Base-by-base conservation (phyloP, 2,797 vertebrate species). In the Crocidura indochinensis region DNA sequence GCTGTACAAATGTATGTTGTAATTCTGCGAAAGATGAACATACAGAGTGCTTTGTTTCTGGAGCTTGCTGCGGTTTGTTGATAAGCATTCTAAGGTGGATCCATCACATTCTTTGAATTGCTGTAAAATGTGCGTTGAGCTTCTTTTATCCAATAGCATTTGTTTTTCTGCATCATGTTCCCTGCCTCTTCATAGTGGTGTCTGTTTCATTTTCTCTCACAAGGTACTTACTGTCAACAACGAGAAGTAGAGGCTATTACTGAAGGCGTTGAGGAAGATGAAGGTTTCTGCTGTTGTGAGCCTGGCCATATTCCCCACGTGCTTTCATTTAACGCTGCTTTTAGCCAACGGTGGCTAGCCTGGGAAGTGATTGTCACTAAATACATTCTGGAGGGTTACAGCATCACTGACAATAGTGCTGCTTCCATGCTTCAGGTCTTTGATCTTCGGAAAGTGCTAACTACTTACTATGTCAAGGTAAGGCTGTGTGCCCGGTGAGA, bases 341-440 rank as follows among this genome's bases (percentile, higher is more conserved):
- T 99, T 79, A 98, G 99, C 22, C 99, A 99, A 95, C 99, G 99
- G 93, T 99, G 99, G 99, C 98, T 99, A 20, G 99, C 99, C 90
- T 99, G 99, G 99, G 99, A 99, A 96, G 99, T 99, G 31, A 97
- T 99, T 78, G 99, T 99, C 94, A 99, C 99, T 17, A 99, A 99
- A 84, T 99, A 99, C 17, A 99, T 99, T 79, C 97, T 99, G 95
- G 99, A 99, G 97, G 99, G 99, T 49, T 99, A 99, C 93, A 99
- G 99, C 97, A 99, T 99, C 98, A 99, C 99, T 0, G 99, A 99
- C 94, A 99, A 99, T 97, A 99, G 99, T 47, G 99, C 99, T 0
- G 99, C 99, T 77, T 99, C 99, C 94, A 99, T 99, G 99, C 99
- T 99, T 95, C 99, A 99, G 96, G 99, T 99, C 94, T 99, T 99